Conservation (phyloP, 1,140 invertebrate species). For the Lepidostoma basale region DNA sequence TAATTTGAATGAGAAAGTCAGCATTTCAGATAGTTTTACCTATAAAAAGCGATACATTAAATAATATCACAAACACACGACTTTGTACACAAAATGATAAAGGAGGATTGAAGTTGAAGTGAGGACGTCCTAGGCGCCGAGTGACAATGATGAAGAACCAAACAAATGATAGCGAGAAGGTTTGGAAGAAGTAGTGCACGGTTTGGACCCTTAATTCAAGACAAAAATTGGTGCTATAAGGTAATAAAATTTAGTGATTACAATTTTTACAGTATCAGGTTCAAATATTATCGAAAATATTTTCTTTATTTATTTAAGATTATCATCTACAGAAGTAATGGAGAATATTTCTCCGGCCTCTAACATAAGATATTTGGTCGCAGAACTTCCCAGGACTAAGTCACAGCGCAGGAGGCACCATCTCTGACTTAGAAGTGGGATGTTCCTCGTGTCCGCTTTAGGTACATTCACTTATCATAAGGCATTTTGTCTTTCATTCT, state of each 20-base stretch:
- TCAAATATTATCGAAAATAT: slow-evolving; percentile 47
- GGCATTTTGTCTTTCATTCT: slow-evolving; percentile 35
- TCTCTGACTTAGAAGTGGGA: slow-evolving; percentile 29
- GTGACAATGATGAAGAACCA: slow-evolving; percentile 1
- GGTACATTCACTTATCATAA: slow-evolving; percentile 46
- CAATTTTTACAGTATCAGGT: slow-evolving; percentile 44
- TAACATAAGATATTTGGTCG: slow-evolving; percentile 25
- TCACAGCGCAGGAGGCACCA: slow-evolving; percentile 34
- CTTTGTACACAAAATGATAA: neutral
- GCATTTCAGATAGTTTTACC: too few species aligned
- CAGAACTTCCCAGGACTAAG: slow-evolving; percentile 12
- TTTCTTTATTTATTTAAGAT: slow-evolving; percentile 41
- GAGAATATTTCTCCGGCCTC: slow-evolving; percentile 3
- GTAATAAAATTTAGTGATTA: slow-evolving; percentile 45
- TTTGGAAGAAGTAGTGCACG: slow-evolving; percentile 36
- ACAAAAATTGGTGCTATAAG: slow-evolving; percentile 46
- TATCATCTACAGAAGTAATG: slow-evolving; percentile 37
- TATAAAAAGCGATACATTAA: too few species aligned
- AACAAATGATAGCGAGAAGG: too few species aligned
- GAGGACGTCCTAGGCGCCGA: neutral
- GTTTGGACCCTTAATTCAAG: slow-evolving; percentile 47
- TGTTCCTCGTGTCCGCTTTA: slow-evolving; percentile 32
- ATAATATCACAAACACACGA: too few species aligned
- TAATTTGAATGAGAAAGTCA: too few species aligned
- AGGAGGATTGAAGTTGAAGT: neutral